Percentiles rank a stretch among this genome's conserved stretches.
phyloP scores from a whole-genome alignment of 1,140 invertebrate genomes.

The Reticulitermes speratus region DNA sequence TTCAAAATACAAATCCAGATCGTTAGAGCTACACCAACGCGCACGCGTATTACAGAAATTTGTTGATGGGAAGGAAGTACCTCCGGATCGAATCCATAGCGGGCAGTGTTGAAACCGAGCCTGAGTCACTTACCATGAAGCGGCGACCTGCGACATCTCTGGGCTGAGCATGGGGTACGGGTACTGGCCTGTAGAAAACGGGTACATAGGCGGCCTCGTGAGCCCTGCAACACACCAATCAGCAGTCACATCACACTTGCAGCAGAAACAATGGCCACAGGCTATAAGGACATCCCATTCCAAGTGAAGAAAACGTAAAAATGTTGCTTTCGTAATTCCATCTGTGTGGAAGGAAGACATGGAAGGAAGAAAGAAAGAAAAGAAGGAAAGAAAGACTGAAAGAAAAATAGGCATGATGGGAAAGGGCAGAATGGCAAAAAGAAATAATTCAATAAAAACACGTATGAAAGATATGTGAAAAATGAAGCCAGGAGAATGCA shows the following conservation, averaged over 20 bases:
- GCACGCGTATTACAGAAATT: too few species aligned
- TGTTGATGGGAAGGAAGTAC: too few species aligned
- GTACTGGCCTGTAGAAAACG: constrained; percentile 83
- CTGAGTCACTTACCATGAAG: constrained; percentile 77
- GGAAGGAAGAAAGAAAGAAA: background rate
- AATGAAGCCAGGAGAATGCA: too few species aligned
- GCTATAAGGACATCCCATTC: background rate
- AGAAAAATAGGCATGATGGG: background rate
- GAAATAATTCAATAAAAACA: too few species aligned
- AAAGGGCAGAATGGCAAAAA: too few species aligned
- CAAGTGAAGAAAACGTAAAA: background rate
- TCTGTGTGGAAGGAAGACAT: background rate
- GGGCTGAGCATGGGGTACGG: constrained; percentile 92
- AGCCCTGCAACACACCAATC: constrained; percentile 64
- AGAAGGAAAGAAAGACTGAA: background rate
- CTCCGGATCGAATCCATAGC: too few species aligned
- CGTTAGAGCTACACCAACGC: too few species aligned
- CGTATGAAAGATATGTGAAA: too few species aligned
- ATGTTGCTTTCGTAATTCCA: background rate
- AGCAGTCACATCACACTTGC: background rate
- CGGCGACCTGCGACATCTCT: constrained; percentile 90
- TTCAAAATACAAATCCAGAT: too few species aligned
- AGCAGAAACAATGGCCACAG: background rate
- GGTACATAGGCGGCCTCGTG: constrained; percentile 87
- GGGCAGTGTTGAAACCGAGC: background rate